phyloP scores from a whole-genome alignment of 2,888 invertebrate species.

The Chymomyza fuscimana region DNA sequence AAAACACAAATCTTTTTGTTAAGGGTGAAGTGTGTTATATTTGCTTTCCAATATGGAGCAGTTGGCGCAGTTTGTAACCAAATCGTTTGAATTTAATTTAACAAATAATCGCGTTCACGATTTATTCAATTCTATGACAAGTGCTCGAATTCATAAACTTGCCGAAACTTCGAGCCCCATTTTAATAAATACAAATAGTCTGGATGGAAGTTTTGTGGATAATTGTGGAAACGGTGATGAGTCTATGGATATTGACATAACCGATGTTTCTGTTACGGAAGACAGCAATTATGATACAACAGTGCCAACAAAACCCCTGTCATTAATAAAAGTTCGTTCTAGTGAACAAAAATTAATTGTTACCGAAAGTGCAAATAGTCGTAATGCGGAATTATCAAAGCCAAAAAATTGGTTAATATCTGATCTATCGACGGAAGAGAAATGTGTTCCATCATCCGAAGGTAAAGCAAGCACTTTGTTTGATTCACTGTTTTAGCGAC shows the following conservation, averaged over 20 bases:
- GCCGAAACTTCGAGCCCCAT: slow-evolving; percentile 52
- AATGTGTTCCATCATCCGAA: neutral
- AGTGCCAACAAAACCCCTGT: slow-evolving; percentile 57
- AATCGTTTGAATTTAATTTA: slow-evolving; percentile 86
- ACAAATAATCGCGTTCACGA: slow-evolving; percentile 78
- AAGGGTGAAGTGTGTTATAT: slow-evolving; percentile 6
- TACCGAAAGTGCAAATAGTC: slow-evolving; percentile 29
- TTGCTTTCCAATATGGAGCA: slow-evolving; percentile 86
- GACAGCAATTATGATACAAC: slow-evolving; percentile 49
- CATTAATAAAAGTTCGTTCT: slow-evolving; percentile 64
- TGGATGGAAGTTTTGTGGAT: slow-evolving; percentile 47
- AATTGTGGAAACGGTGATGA: slow-evolving; percentile 78
- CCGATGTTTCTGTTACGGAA: slow-evolving; percentile 77
- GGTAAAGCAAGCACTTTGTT: neutral
- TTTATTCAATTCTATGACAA: slow-evolving; percentile 74
- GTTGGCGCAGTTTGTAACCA: slow-evolving; percentile 93
- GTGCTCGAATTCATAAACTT: slow-evolving; percentile 61
- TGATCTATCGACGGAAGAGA: slow-evolving; percentile 55
- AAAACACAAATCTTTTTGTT: slow-evolving; percentile 22
- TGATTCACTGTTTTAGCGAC: neutral
- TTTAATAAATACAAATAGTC: slow-evolving; percentile 43
- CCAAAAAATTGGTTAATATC: slow-evolving; percentile 77
- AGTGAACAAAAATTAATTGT: slow-evolving; percentile 38
- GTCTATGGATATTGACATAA: slow-evolving; percentile 79
- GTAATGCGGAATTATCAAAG: slow-evolving; percentile 48